Conservation (phyloP, 2,797 vertebrate genomes). For the Graptemys geographica region DNA sequence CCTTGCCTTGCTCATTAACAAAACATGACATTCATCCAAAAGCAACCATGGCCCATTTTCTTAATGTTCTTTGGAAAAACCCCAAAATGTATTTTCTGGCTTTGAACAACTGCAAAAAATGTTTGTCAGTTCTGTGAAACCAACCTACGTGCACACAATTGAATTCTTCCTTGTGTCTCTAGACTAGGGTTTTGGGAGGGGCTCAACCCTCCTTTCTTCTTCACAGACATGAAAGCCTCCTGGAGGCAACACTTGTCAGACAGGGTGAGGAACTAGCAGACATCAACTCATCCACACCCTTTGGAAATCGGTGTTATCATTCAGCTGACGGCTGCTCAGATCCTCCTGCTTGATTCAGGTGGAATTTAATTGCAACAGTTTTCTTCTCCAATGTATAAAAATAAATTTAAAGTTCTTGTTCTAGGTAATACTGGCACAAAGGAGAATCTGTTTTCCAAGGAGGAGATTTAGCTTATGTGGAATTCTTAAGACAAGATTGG, state of each 20-base stretch:
- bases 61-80: constrained; percentile 15
- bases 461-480: constrained; percentile 8
- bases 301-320: constrained; percentile 4
- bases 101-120: constrained; percentile 33
- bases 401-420: constrained; percentile 41
- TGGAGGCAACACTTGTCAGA: not conserved
- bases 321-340: not conserved
- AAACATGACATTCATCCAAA: constrained; percentile 1
- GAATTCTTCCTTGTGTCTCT: not conserved
- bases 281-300: constrained; percentile 33
- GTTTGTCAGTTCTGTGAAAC: not conserved
- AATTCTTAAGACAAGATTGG: not conserved
- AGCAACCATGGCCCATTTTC: constrained; percentile 15
- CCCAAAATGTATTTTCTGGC: constrained; percentile 33
- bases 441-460: constrained; percentile 17
- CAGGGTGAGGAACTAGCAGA: not conserved
- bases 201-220: not conserved
- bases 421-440: constrained; percentile 76
- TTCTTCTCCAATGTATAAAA: constrained; percentile 64
- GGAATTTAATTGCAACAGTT: constrained; percentile 24
- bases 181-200: not conserved
- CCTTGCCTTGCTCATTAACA: not conserved
- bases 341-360: constrained; percentile 14
- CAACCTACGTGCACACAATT: not conserved
- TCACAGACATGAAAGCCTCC: not conserved